Conservation (phyloP, 2,797 vertebrate species). For the Clarias pachynema region DNA sequence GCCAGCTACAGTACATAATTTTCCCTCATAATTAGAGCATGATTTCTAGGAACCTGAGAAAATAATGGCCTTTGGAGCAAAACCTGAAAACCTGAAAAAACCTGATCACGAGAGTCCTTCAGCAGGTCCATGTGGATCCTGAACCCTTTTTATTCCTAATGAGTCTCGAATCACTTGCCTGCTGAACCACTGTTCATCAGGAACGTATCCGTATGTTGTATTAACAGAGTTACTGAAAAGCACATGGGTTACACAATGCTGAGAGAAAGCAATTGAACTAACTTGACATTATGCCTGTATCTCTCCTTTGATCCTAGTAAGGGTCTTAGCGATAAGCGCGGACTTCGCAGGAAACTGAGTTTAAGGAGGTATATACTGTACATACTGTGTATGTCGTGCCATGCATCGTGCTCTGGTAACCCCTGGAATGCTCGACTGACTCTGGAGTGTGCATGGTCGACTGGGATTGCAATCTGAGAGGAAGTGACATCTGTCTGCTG, state of each 20-base stretch:
- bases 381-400: constrained; percentile 64
- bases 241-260: background rate
- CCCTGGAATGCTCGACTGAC: constrained; percentile 10
- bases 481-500: constrained; percentile 1
- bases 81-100: background rate
- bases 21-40: constrained; percentile 34
- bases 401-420: constrained; percentile 77
- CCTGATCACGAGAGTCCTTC: constrained; percentile 16
- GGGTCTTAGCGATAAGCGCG: constrained; percentile 83
- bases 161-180: constrained; percentile 17
- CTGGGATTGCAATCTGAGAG: background rate
- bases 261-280: background rate
- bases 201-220: background rate
- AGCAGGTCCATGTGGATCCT: constrained; percentile 10
- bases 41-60: constrained; percentile 16
- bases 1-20: constrained; percentile 25
- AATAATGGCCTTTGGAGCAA: constrained; percentile 22
- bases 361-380: constrained; percentile 76
- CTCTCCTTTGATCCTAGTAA: constrained; percentile 84
- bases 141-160: constrained; percentile 25
- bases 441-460: constrained; percentile 18
- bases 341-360: constrained; percentile 82
- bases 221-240: constrained; percentile 16
- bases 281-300: constrained; percentile 66
- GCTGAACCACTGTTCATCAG: background rate